These are phyloP conservation scores for Torymus texanus DNA, from an alignment of 2,888 invertebrate species.

Conservation along the genomic window DNA sequence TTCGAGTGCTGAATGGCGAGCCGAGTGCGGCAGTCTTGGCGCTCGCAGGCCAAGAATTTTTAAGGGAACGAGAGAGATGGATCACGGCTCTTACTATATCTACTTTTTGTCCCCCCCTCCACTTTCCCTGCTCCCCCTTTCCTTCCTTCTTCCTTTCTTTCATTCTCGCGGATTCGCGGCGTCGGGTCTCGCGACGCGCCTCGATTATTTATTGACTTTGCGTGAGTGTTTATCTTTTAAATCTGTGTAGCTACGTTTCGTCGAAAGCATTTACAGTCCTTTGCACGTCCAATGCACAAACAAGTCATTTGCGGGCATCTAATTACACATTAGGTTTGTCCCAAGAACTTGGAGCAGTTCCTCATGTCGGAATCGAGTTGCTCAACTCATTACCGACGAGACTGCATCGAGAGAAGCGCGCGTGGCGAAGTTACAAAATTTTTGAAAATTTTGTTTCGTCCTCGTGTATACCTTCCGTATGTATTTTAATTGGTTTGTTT, in stretches of 20 bases:
- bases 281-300: conserved; percentile 17
- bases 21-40: conserved; percentile 7
- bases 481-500: not conserved
- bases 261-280: not conserved
- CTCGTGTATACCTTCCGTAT: not conserved
- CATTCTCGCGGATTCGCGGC: not conserved
- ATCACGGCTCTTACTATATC: conserved; percentile 28
- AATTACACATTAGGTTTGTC: conserved; percentile 3
- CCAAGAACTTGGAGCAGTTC: not conserved
- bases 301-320: conserved; percentile 8
- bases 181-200: not conserved
- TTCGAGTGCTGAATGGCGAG: conserved; percentile 13
- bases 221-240: conserved; percentile 8
- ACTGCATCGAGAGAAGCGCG: not conserved
- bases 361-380: not conserved
- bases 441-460: not conserved
- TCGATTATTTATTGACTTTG: conserved; percentile 36
- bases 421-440: not conserved
- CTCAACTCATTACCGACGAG: conserved; percentile 7
- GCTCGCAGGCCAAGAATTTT: conserved; percentile 16
- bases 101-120: conserved; percentile 1
- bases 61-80: conserved; percentile 36
- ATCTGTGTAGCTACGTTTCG: conserved; percentile 2
- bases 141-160: conserved; percentile 8
- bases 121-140: not conserved